Conservation (phyloP, 2,797 vertebrate genomes). For the Danio jaintianensis region DNA sequence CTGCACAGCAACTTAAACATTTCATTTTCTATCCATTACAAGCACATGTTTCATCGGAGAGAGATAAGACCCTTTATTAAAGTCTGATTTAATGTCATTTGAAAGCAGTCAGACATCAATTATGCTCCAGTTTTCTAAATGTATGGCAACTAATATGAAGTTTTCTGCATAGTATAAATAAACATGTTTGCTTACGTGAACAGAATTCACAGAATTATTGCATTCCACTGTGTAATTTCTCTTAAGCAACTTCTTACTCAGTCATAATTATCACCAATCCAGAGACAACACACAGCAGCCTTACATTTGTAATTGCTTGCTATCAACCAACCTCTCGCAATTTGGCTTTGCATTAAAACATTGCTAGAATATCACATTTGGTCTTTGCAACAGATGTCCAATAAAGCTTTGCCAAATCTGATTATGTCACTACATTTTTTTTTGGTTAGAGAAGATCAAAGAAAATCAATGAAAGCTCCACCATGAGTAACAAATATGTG, state of each 20-base stretch:
- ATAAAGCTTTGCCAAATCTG: constrained; percentile 37
- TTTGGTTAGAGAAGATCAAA: constrained; percentile 39
- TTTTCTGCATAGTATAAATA: constrained; percentile 39
- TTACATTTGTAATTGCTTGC: not conserved
- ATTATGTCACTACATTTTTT: constrained; percentile 36
- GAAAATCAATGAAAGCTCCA: constrained; percentile 37
- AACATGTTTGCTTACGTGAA: constrained; percentile 17
- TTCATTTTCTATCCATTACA: constrained; percentile 10
- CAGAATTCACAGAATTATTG: constrained; percentile 25
- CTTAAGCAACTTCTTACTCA: constrained; percentile 19
- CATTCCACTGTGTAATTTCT: constrained; percentile 20
- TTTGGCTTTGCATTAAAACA: not conserved
- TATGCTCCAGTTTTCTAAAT: constrained; percentile 17
- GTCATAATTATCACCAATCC: not conserved
- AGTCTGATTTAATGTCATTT: not conserved
- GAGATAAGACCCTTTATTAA: constrained; percentile 24
- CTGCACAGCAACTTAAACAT: constrained; percentile 24
- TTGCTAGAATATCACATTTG: constrained; percentile 20
- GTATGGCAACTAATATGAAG: constrained; percentile 15
- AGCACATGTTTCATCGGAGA: constrained; percentile 23
- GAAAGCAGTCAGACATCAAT: constrained; percentile 16
- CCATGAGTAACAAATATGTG: constrained; percentile 56
- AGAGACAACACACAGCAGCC: not conserved
- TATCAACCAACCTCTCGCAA: constrained; percentile 3
- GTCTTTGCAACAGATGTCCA: constrained; percentile 52